Evolutionary conservation across 2,797 vertebrate genomes (phyloP), one percentile per base, ranked within the genome.

Genomic region (Buphagus erythrorhynchus): DNA sequence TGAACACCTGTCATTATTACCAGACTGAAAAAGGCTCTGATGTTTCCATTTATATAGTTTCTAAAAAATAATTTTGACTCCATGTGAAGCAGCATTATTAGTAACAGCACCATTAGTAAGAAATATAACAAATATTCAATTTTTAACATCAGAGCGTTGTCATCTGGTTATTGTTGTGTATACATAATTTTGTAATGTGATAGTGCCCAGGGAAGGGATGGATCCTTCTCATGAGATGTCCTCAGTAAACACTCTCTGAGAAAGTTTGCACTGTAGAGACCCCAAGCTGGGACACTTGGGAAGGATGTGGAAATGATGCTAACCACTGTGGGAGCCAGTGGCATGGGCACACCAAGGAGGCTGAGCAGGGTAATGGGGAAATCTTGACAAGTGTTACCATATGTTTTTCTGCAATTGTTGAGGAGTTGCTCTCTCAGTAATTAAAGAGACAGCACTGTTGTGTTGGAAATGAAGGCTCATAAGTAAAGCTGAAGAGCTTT

Each of bases 401-500:
- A 0, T 26, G 15, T 83, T 90, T 57, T 80, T 62, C 49, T 86
- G n/a, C 78, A 75, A 46, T 61, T 61, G 24, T 19, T 86, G 61
- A 82, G 42, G 46, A 88, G 54, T 71, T 96, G n/a, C 66, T 88
- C 4, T 78, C 72, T 91, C 57, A 28, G 4, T 83, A 82, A 48
- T 36, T 78, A 45, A 40, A 63, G 52, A 58, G 73, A 25, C 29
- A 49, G 0, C 0, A 0, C 43, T 62, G 2, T 19, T 19, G 36
- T 48, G 66, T 36, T 73, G 55, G 81, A 78, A 61, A 40, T 51
- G 13, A 63, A 74, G 81, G 13, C 58, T 83, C n/a, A 0, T 14
- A 20, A 73, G 33, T 79, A 26, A 88, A 90, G 62, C 36, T 28
- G 3, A 52, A 80, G 59, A 68, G 43, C 33, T 86, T 87, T 82